A percentile compares a stretch with the other conserved stretches of the same genome.
These are phyloP conservation scores for Collichthys lucidus DNA, from an alignment of 2,113 vertebrate species.

Conservation along the genomic window DNA sequence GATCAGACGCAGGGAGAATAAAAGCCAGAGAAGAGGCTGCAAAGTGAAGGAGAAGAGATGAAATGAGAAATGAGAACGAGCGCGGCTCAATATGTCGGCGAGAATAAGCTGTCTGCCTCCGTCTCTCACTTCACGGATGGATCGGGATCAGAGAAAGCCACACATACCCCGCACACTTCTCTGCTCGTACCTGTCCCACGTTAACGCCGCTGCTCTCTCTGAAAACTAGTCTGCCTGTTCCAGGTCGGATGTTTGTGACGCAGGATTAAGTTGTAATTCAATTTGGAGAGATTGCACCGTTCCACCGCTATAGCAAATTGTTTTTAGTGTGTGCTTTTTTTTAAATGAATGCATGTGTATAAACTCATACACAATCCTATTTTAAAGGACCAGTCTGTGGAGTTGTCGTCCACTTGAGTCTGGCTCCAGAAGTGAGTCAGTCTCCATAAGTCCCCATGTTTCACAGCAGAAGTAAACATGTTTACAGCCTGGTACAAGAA, in stretches of 20 bases:
- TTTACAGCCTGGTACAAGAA: no score
- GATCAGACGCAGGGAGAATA: neutral
- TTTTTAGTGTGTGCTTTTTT: neutral
- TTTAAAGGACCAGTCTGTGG: no score
- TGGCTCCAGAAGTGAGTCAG: no score
- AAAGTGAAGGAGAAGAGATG: conserved; percentile 19
- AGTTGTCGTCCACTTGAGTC: no score
- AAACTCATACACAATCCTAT: neutral
- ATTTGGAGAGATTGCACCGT: conserved; percentile 54
- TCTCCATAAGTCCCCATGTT: no score
- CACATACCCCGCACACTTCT: neutral
- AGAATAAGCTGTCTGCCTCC: conserved; percentile 14
- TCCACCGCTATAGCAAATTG: neutral
- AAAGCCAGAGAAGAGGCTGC: neutral
- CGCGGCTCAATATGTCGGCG: conserved; percentile 37
- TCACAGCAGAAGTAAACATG: no score
- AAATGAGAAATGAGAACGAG: conserved; percentile 34
- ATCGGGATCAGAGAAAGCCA: neutral
- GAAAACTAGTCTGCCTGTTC: neutral
- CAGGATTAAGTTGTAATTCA: conserved; percentile 62
- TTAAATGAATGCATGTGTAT: neutral
- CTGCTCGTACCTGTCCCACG: neutral
- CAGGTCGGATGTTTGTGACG: conserved; percentile 2
- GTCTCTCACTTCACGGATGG: conserved; percentile 28
- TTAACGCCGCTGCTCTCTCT: neutral